Evolutionary conservation across 2,113 vertebrate genomes (phyloP), one percentile per base, ranked within the genome.

Genomic region (Poeciliopsis turrubarensis): DNA sequence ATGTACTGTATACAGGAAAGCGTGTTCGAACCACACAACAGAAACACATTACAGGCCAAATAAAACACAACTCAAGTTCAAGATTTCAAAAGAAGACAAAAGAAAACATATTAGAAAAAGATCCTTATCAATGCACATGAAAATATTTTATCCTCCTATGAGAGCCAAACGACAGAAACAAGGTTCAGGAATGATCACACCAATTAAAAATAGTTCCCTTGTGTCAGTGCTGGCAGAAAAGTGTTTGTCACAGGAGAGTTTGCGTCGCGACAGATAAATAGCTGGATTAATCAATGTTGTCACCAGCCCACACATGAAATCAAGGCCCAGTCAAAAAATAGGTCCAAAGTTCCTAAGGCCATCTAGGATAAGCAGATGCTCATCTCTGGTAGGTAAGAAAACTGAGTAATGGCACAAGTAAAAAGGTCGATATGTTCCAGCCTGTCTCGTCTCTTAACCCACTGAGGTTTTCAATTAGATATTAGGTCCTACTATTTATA

Each of bases 111-210:
- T n/a, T 41, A 73, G 39, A 73, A 73, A 77, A 81, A 63, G 30
- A 63, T 57, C 51, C 51, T 57, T 1, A 41, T 3, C 31, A 5
- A 75, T 44, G 47, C 5, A 79, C 37, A 68, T 34, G 34, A 32
- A 86, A 32, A 71, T 41, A 41, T 84, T 81, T 31, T 27, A 57
- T 65, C 77, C 73, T 61, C 70, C 64, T 29, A 83, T 83, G 69
- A 68, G 69, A 89, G 89, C 78, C 72, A 73, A 90, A 90, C 86
- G 90, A 67, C 86, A 69, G 88, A 91, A 91, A 84, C 78, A 82
- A 86, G 63, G 30, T 37, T 68, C 75, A 70, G 75, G 75, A 73
- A 88, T 77, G 77, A 84, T 80, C 84, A 88, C 68, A 1, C 67
- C 12, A 68, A 75, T 86, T 65, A 72, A 80, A 84, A 86, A 79